Evolutionary conservation across 2,113 vertebrate genomes (phyloP).

Genomic region (Erpornis zantholeuca): DNA sequence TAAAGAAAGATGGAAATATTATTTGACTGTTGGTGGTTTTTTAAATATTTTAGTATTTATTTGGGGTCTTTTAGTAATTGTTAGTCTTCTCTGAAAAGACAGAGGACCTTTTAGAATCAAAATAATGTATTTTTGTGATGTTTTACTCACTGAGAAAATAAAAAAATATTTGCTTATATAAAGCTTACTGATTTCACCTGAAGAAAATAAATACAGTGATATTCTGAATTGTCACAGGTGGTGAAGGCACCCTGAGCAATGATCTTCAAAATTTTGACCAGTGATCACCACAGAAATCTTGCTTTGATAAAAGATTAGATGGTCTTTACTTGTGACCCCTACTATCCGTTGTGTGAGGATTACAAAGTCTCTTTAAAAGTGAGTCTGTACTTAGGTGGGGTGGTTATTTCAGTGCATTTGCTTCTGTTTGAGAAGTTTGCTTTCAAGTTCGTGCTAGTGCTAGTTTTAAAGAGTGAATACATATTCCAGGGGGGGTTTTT

Average conservation of each 20-base stretch:
- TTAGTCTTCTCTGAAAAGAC: background rate
- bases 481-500: background rate
- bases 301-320: background rate
- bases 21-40: background rate
- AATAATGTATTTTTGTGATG: background rate
- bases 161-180: background rate
- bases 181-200: background rate
- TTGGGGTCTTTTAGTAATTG: background rate
- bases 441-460: background rate
- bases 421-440: background rate
- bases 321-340: background rate
- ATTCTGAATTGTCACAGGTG: background rate
- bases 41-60: background rate
- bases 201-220: constrained; percentile 37
- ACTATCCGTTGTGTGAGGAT: background rate
- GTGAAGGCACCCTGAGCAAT: background rate
- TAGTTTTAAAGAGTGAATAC: background rate
- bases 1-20: background rate
- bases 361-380: background rate
- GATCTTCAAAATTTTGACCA: background rate
- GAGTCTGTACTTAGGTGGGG: background rate
- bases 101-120: background rate
- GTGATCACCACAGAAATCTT: background rate
- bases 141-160: background rate
- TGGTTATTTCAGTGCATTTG: background rate